Evolutionary conservation across 2,797 vertebrate species (phyloP).

Genomic region (Cuculus canorus): DNA sequence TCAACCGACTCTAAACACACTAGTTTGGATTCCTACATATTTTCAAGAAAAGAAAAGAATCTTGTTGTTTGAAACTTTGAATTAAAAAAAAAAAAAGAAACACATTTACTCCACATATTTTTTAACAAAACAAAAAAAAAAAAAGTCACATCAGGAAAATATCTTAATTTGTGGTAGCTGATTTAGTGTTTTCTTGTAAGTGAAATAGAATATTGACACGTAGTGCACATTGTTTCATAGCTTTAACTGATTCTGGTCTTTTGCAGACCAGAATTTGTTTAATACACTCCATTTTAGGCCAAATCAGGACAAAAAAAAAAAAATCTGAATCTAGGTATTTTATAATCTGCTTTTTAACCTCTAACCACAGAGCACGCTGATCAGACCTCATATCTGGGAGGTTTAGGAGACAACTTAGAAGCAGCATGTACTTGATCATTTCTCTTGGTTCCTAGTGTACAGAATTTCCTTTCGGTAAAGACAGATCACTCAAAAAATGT

Average conservation of each 20-base stretch:
- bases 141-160: constrained; percentile 90
- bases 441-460: constrained; percentile 62
- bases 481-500: constrained; percentile 42
- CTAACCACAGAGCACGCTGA: constrained; percentile 90
- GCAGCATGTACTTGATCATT: constrained; percentile 80
- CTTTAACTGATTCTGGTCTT: constrained; percentile 89
- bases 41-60: constrained; percentile 88
- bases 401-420: constrained; percentile 86
- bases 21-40: constrained; percentile 90
- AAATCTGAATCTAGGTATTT: constrained; percentile 92
- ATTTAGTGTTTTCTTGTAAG: constrained; percentile 89
- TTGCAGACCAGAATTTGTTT: constrained; percentile 87
- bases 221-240: constrained; percentile 91
- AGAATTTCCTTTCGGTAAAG: constrained; percentile 4
- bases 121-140: constrained; percentile 83
- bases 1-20: constrained; percentile 99
- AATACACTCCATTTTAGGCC: constrained; percentile 96
- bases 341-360: constrained; percentile 92
- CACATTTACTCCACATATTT: constrained; percentile 88
- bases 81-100: constrained; percentile 81
- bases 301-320: constrained; percentile 91
- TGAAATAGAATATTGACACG: constrained; percentile 88
- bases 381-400: constrained; percentile 89
- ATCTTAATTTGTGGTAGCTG: constrained; percentile 93
- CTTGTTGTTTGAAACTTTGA: constrained; percentile 89